A percentile compares a stretch with the other conserved stretches of the same genome.
Evolutionary conservation across 2,888 invertebrate genomes (phyloP).

Genomic region (Agrilus biguttatus): DNA sequence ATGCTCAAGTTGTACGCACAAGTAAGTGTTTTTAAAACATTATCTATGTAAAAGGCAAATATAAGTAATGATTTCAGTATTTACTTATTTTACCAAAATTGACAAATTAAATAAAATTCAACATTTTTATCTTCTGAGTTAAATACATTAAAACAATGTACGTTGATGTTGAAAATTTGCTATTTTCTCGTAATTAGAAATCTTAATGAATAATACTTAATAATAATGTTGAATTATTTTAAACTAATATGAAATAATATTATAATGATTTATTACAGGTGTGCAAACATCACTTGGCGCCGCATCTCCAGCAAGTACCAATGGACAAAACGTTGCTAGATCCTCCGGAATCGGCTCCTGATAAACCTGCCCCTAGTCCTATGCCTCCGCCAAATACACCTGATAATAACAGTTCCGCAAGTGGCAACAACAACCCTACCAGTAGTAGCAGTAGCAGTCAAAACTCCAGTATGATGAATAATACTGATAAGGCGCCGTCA

Average conservation of each 20-base stretch:
- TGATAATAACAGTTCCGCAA: constrained; percentile 12
- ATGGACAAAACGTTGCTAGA: constrained; percentile 61
- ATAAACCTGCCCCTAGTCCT: constrained; percentile 32
- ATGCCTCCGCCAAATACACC: constrained; percentile 39
- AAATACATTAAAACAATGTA: no score
- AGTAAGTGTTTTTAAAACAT: constrained; percentile 24
- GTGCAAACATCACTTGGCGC: constrained; percentile 60
- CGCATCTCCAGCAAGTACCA: constrained; percentile 59
- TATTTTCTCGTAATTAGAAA: no score
- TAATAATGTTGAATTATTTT: no score
- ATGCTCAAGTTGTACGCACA: constrained; percentile 80
- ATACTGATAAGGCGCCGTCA: constrained; percentile 34
- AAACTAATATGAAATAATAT: no score
- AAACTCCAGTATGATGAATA: constrained; percentile 4
- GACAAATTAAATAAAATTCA: neutral
- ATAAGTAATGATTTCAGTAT: no score
- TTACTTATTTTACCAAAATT: no score
- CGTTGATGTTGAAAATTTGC: no score
- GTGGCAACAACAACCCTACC: constrained; percentile 5
- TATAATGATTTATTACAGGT: constrained; percentile 27
- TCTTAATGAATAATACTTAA: neutral
- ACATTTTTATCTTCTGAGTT: neutral
- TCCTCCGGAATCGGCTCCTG: constrained; percentile 42
- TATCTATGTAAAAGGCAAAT: neutral
- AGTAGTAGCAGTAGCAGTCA: constrained; percentile 7